Evolutionary conservation across 2,797 vertebrate species (phyloP), one percentile per base, ranked within the genome.

Genomic region (Poliocrania exsul): DNA sequence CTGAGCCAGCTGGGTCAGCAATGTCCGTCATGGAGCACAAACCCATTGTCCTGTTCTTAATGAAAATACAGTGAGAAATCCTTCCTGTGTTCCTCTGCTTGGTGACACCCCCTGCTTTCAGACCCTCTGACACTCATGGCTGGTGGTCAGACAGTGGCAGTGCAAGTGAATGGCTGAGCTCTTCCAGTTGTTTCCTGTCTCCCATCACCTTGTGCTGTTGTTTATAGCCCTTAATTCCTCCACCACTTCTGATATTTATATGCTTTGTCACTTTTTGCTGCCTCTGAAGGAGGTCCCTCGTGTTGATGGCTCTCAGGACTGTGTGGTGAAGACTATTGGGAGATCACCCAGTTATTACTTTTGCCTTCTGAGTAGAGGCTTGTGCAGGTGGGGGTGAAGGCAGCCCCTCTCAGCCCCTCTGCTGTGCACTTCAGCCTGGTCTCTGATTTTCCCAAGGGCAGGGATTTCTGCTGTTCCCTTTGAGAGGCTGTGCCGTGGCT

Each of bases 401-500:
- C 64, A 60, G 29, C 56, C 51, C 61, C 13, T 35, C 65, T 86
- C 64, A 23, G 24, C 65, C 88, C 64, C 60, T 88, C 29, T 73
- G 49, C 10, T 31, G 29, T n/a, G 47, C 6, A 4, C 64, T 83
- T 69, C 15, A 81, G 56, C 79, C 81, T 6, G 6, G 29, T 7
- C 75, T 78, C 62, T 64, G 40, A 38, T 88, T 70, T 73, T 78
- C 88, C 65, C 88, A 37, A 28, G 69, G 78, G 77, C 44, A 31
- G 35, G 23, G n/a, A 25, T 64, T 57, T 61, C 69, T 80, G 56
- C 49, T 15, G 8, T 40, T 73, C 57, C 80, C 81, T 51, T 17
- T 16, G 69, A 46, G 67, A 78, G 51, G 16, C 77, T 65, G 23
- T 72, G 47, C 73, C 2, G 13, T 37, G 70, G 44, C 87, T 40